Evolutionary conservation across 1,140 invertebrate genomes (phyloP).

Genomic region (Drosophila nasuta): DNA sequence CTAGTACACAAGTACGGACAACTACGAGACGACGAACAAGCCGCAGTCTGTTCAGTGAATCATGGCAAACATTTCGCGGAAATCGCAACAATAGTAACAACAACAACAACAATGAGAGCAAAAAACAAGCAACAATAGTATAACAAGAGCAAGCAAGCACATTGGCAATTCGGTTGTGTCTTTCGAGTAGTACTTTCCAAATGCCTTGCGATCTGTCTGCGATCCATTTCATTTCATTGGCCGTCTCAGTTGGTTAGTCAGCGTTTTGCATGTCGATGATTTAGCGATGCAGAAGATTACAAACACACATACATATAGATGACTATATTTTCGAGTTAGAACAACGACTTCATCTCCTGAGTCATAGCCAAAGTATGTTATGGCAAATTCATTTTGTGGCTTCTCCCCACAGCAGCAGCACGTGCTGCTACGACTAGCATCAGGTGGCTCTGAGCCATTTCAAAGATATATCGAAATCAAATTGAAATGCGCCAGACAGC

Average conservation of each 20-base stretch:
- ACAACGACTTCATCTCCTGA: conserved; percentile 34
- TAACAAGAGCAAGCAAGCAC: conserved; percentile 26
- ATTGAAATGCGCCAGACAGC: conserved; percentile 44
- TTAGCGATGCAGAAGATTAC: conserved; percentile 41
- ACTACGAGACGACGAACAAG: conserved; percentile 24
- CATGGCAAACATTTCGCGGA: conserved; percentile 75
- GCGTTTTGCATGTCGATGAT: conserved; percentile 55
- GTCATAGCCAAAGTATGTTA: conserved; percentile 11
- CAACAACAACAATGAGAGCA: conserved; percentile 47
- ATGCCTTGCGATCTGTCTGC: conserved; percentile 34
- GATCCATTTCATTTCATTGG: conserved; percentile 65
- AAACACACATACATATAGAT: neutral
- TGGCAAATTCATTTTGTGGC: neutral
- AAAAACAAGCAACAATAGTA: neutral
- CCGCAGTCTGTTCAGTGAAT: conserved; percentile 72
- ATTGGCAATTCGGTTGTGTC: conserved; percentile 26
- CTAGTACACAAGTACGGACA: conserved; percentile 33
- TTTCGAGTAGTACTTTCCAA: conserved; percentile 63
- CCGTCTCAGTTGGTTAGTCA: conserved; percentile 61
- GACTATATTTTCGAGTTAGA: conserved; percentile 37
- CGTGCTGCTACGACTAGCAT: neutral
- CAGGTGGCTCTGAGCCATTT: conserved; percentile 31
- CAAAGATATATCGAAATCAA: conserved; percentile 31
- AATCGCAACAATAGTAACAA: conserved; percentile 55
- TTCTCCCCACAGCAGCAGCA: conserved; percentile 25